phyloP scores from a whole-genome alignment of 1,140 invertebrate genomes.

The Brachystomella parvula region DNA sequence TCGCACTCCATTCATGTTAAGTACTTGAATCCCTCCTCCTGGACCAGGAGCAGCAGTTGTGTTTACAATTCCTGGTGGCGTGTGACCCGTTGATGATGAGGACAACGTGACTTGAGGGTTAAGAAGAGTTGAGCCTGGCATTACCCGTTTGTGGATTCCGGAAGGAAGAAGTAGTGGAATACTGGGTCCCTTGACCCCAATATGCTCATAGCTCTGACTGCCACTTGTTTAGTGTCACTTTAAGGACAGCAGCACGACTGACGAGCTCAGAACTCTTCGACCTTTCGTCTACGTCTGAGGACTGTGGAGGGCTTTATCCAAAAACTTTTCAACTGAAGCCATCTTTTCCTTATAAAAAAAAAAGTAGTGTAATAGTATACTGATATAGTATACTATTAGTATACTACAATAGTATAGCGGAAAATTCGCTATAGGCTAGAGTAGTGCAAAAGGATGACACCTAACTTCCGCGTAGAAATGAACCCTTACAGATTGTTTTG shows the following conservation, averaged over 20 bases:
- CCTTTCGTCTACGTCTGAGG: conserved; percentile 14
- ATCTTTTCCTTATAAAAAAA: conserved; percentile 12
- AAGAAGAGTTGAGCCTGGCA: conserved; percentile 11
- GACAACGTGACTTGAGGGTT: conserved; percentile 11
- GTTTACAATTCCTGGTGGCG: conserved; percentile 11
- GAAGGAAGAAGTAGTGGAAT: conserved; percentile 14
- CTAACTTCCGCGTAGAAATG: too few relatives aligned
- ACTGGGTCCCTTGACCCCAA: too few relatives aligned
- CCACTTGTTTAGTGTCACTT: too few relatives aligned
- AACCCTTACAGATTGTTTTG: too few relatives aligned
- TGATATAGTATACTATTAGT: too few relatives aligned
- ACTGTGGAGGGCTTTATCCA: conserved; percentile 12
- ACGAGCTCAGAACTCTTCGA: too few relatives aligned
- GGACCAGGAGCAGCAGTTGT: conserved; percentile 19
- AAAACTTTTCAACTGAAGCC: conserved; percentile 15
- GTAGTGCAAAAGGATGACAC: too few relatives aligned
- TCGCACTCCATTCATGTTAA: conserved; percentile 56
- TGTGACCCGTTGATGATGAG: background rate
- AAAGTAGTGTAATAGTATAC: too few relatives aligned
- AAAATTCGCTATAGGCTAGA: too few relatives aligned
- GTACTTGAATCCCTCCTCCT: conserved; percentile 51
- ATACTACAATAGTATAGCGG: too few relatives aligned
- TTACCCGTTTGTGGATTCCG: conserved; percentile 13
- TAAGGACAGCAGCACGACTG: too few relatives aligned
- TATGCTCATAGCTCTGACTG: too few relatives aligned